phyloP scores from a whole-genome alignment of 1,140 invertebrate genomes.

The Limonius californicus region DNA sequence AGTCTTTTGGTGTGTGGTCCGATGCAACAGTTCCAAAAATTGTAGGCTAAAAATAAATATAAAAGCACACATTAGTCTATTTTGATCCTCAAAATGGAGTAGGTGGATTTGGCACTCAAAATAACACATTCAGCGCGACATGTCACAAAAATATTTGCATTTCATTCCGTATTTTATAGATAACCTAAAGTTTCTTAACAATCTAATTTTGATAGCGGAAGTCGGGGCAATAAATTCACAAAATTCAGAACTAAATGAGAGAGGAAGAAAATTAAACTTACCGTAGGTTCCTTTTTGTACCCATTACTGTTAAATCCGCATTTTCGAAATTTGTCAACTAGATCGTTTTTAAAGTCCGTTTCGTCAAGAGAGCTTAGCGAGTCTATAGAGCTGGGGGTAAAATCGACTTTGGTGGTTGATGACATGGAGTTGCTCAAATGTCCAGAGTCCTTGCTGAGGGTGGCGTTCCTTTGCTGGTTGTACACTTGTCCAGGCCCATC shows the following conservation, averaged over 20 bases:
- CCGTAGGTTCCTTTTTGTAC: constrained; percentile 31
- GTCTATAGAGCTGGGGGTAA: constrained; percentile 42
- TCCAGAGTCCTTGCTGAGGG: constrained; percentile 44
- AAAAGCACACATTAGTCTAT: constrained; percentile 2
- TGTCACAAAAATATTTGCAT: neutral
- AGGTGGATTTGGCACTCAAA: neutral
- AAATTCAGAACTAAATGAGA: too few relatives aligned
- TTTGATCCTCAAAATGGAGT: neutral
- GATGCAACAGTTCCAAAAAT: constrained; percentile 47
- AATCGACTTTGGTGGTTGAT: constrained; percentile 42
- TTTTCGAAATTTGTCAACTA: constrained; percentile 40
- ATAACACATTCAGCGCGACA: neutral
- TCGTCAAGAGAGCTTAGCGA: constrained; percentile 46
- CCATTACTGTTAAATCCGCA: constrained; percentile 32
- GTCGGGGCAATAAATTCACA: too few relatives aligned
- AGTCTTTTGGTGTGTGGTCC: constrained; percentile 45
- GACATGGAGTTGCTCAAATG: constrained; percentile 36
- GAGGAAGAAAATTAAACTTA: too few relatives aligned
- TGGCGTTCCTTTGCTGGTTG: constrained; percentile 28
- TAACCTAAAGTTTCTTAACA: too few relatives aligned
- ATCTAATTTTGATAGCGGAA: too few relatives aligned
- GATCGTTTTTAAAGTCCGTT: constrained; percentile 38
- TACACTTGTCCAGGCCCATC: constrained; percentile 25
- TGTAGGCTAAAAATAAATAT: constrained; percentile 44
- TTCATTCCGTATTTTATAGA: too few relatives aligned